Conservation (phyloP, 2,888 invertebrate species). For the Pherbina coryleti region DNA sequence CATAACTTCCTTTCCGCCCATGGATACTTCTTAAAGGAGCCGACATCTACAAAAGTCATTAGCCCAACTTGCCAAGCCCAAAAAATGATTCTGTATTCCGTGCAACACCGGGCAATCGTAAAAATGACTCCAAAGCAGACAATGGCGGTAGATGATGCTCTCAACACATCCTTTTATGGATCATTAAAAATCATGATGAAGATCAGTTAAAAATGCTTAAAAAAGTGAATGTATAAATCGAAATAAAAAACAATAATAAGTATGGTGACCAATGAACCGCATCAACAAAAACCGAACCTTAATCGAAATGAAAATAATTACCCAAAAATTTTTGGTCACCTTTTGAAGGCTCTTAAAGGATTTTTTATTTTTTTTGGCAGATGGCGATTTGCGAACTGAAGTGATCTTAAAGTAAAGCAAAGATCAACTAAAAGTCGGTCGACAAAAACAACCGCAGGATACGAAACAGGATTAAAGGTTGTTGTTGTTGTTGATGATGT, state of each 20-base stretch:
- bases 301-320: slow-evolving; percentile 1
- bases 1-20: too few relatives aligned
- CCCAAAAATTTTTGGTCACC: slow-evolving; percentile 15
- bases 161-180: slow-evolving; percentile 31
- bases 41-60: neutral
- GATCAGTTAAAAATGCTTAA: neutral
- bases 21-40: neutral
- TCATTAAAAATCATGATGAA: slow-evolving; percentile 35
- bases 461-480: slow-evolving; percentile 47
- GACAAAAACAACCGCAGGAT: slow-evolving; percentile 47
- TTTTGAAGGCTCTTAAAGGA: slow-evolving; percentile 29
- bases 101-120: neutral
- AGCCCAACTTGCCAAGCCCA: neutral
- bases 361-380: slow-evolving; percentile 45
- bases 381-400: slow-evolving; percentile 51
- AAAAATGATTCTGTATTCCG: neutral
- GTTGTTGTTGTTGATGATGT: neutral
- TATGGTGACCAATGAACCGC: neutral
- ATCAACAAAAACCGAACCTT: neutral
- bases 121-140: neutral
- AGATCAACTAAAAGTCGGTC: slow-evolving; percentile 14
- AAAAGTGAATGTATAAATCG: neutral
- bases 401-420: slow-evolving; percentile 37
- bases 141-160: neutral
- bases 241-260: neutral